Evolutionary conservation across 2,888 invertebrate genomes (phyloP), one percentile per base, ranked within the genome.

Genomic region (Metallyticus violacea): DNA sequence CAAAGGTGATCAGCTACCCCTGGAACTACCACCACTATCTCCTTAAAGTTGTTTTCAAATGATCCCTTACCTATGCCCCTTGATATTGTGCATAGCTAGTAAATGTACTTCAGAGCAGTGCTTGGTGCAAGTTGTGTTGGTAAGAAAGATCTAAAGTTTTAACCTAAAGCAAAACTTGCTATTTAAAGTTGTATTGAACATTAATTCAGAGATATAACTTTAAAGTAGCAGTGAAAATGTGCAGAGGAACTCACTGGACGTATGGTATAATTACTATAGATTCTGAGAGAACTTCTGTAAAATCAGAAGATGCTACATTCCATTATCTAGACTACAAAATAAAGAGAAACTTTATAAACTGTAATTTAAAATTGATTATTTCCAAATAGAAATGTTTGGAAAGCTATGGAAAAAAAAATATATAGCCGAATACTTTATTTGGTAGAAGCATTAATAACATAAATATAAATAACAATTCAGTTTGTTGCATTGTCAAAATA

Each of bases 1-100:
- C 92, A 96, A 96, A 93, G 97, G 97, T 97, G 92, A 89, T 89
- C 40, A 62, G 40, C 40, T 62, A 62, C 40, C 40, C 9, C 15
- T 85, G 83, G 26, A 30, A 85, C 81, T 26, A 28, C 30, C 9
- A 22, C 29, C 80, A 26, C 78, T 78, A 25, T 78, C 7, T 78
- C 77, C n/a, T 76, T 76, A 15, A 76, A 15, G 9, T 15, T 15
- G 15, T 7, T 15, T 7, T 15, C 15, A 76, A 15, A 15, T 76
- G 76, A 76, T 7, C 7, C 7, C 26, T 5, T 79, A 79, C 26
- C 26, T 79, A 26, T 79, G 79, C 7, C n/a, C 27, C 26, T n/a
- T 79, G 79, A 79, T n/a, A 79, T 9, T 79, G 79, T n/a, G 26
- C 79, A 79, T 79, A 79, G 9, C 79, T 76, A 7, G 15, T 76